phyloP scores from a whole-genome alignment of 92 coral and sea anemone species.

The Heteractis magnifica region DNA sequence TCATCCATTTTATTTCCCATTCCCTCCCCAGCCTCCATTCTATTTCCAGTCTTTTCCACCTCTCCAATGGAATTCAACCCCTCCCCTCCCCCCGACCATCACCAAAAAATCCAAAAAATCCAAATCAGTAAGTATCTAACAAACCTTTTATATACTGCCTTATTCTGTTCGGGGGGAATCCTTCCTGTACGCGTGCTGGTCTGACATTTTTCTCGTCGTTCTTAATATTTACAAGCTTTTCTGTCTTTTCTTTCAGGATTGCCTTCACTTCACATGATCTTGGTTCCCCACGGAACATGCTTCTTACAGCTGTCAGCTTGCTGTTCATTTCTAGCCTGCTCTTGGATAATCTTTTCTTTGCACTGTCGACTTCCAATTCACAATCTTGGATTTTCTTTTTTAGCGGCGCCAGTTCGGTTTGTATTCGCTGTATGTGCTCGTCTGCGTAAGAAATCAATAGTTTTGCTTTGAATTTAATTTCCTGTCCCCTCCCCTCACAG shows the following conservation, averaged over 20 bases:
- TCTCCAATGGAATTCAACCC: too few species aligned
- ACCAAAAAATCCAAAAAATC: too few species aligned
- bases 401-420: slow-evolving; percentile 65
- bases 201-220: slow-evolving; percentile 26
- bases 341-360: slow-evolving; percentile 39
- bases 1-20: too few species aligned
- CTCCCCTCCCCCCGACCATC: not conserved
- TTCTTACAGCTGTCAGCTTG: slow-evolving; percentile 56
- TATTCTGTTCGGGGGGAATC: slow-evolving; percentile 63
- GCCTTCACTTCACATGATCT: slow-evolving; percentile 55
- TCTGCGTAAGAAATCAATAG: slow-evolving; percentile 29
- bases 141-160: slow-evolving; percentile 80
- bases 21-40: too few species aligned
- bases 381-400: slow-evolving; percentile 53
- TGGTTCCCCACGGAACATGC: slow-evolving; percentile 68
- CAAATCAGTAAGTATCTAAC: not conserved
- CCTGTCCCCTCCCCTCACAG: too few species aligned
- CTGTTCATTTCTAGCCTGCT: slow-evolving; percentile 40
- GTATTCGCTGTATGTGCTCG: slow-evolving; percentile 79
- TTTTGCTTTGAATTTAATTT: not conserved
- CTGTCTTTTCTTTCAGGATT: slow-evolving; percentile 25
- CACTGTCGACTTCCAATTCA: slow-evolving; percentile 38
- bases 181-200: slow-evolving; percentile 44
- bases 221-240: slow-evolving; percentile 30
- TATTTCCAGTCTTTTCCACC: too few species aligned